Percentiles rank a stretch among this genome's conserved stretches.
These are phyloP conservation scores for Alethe castanea DNA, from an alignment of 2,113 vertebrate genomes.

Conservation along the genomic window DNA sequence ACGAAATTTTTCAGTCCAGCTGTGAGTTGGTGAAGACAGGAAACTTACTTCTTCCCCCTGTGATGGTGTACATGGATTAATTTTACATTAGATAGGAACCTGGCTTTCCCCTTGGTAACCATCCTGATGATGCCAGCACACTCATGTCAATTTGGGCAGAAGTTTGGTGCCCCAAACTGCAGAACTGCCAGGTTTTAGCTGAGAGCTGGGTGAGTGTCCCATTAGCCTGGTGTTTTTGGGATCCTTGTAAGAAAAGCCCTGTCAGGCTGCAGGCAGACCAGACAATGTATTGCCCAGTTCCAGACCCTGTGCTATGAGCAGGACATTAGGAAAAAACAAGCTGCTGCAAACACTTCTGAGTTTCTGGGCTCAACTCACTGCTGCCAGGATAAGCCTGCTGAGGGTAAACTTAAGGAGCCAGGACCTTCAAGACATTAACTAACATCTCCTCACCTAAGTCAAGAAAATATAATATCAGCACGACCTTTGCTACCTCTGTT, in stretches of 20 bases:
- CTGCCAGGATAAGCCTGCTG: neutral
- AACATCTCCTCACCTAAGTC: neutral
- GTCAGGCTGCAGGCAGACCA: neutral
- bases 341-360: neutral
- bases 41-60: neutral
- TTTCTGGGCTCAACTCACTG: neutral
- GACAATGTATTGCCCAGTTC: neutral
- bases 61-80: neutral
- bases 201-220: neutral
- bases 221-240: fast-evolving
- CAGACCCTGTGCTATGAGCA: neutral
- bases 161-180: neutral
- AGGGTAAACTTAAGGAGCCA: neutral
- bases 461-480: neutral
- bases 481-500: neutral
- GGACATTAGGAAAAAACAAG: neutral
- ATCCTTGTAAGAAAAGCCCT: neutral
- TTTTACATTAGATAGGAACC: neutral
- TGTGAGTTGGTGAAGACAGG: neutral
- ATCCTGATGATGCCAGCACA: neutral
- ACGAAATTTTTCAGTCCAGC: neutral
- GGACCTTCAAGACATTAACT: neutral
- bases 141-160: neutral
- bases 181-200: fast-evolving
- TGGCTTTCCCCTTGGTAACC: neutral